These are phyloP conservation scores for Heliothis virescens DNA, from an alignment of 1,140 invertebrate genomes.

Conservation along the genomic window DNA sequence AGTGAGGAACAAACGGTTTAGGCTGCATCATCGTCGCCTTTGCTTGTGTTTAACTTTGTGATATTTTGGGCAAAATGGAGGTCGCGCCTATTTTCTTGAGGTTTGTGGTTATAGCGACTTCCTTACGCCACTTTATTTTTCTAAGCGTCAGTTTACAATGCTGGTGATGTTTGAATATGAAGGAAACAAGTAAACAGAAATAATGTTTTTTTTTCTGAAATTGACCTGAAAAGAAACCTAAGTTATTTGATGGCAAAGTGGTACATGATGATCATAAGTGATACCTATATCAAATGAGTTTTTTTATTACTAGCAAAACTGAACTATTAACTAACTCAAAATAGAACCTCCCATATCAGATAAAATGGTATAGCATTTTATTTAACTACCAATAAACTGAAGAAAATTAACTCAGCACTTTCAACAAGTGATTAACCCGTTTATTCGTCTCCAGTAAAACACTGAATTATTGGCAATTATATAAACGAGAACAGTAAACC, in stretches of 20 bases:
- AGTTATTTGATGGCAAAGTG: too few relatives aligned
- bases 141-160: too few relatives aligned
- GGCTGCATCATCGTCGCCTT: background rate
- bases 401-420: conserved; percentile 3
- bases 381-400: conserved; percentile 27
- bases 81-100: background rate
- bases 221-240: too few relatives aligned
- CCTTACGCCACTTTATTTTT: too few relatives aligned
- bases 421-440: conserved; percentile 26
- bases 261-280: too few relatives aligned
- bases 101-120: background rate
- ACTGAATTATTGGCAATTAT: conserved; percentile 32
- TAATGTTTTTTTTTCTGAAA: too few relatives aligned
- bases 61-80: too few relatives aligned
- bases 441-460: conserved; percentile 16
- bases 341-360: background rate
- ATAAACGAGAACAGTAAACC: conserved; percentile 10
- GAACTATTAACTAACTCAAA: background rate
- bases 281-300: too few relatives aligned
- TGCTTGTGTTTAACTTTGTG: background rate
- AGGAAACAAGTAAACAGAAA: too few relatives aligned
- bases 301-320: too few relatives aligned
- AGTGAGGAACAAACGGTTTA: background rate
- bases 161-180: too few relatives aligned
- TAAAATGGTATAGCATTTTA: background rate